phyloP scores from a whole-genome alignment of 1,140 invertebrate genomes.

The Cephus cinctus region DNA sequence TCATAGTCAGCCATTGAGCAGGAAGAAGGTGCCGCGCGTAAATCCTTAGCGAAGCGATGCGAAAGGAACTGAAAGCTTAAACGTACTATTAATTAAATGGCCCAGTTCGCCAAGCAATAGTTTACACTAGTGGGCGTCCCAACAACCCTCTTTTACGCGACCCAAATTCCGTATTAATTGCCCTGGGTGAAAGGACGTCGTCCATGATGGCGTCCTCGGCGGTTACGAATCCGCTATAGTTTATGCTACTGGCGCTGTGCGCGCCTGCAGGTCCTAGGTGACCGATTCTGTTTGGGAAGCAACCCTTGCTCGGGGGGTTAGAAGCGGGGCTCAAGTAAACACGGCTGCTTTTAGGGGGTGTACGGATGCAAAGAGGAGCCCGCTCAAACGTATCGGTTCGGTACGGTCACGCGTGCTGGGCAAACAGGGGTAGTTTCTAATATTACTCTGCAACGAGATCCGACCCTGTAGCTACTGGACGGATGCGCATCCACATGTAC shows the following conservation, averaged over 20 bases:
- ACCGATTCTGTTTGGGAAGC: conserved; percentile 50
- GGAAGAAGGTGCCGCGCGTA: too few relatives aligned
- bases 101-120: too few relatives aligned
- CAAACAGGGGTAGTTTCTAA: conserved; percentile 50
- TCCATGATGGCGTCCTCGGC: neutral
- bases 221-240: too few relatives aligned
- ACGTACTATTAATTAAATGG: too few relatives aligned
- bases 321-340: conserved; percentile 44
- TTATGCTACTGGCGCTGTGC: too few relatives aligned
- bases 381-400: conserved; percentile 47
- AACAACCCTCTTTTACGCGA: too few relatives aligned
- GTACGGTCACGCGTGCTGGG: conserved; percentile 47
- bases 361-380: conserved; percentile 28
- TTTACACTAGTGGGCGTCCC: too few relatives aligned
- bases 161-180: too few relatives aligned
- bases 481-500: conserved; percentile 1
- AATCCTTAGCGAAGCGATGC: conserved; percentile 15
- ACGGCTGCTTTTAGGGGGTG: conserved; percentile 31
- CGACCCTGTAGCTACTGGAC: conserved; percentile 3
- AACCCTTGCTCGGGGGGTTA: conserved; percentile 46
- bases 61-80: conserved; percentile 10
- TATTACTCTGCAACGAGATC: conserved; percentile 35
- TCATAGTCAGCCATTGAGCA: too few relatives aligned
- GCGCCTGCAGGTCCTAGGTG: conserved; percentile 39
- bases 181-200: neutral